Conservation (phyloP, 2,888 invertebrate species). For the Sinohyriopsis cumingii region DNA sequence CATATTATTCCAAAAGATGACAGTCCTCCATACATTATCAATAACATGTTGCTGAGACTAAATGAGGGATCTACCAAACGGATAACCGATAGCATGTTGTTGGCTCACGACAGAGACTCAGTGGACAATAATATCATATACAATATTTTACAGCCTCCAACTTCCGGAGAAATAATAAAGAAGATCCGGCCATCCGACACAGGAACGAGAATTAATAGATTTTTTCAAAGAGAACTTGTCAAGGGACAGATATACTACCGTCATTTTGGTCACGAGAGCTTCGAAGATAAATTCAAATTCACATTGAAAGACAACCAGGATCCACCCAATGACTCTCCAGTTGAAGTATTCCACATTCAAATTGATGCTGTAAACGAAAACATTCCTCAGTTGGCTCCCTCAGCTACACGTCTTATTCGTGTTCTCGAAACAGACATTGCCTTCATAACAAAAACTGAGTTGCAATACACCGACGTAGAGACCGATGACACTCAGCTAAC, state of each 20-base stretch:
- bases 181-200: conserved; percentile 56
- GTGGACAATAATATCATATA: conserved; percentile 65
- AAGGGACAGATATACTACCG: conserved; percentile 70
- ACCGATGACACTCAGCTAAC: conserved; percentile 59
- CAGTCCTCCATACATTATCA: conserved; percentile 66
- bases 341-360: conserved; percentile 60
- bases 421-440: conserved; percentile 66
- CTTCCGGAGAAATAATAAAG: conserved; percentile 64
- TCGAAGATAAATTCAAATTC: conserved; percentile 65
- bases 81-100: conserved; percentile 57
- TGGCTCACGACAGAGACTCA: conserved; percentile 68
- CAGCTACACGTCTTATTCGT: conserved; percentile 58
- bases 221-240: conserved; percentile 66
- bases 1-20: conserved; percentile 70
- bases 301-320: conserved; percentile 65
- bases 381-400: conserved; percentile 66
- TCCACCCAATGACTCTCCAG: conserved; percentile 67
- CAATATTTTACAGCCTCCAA: conserved; percentile 61
- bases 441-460: conserved; percentile 61
- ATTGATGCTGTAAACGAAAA: conserved; percentile 66
- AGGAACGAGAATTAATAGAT: conserved; percentile 62
- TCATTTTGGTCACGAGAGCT: conserved; percentile 64
- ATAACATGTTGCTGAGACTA: conserved; percentile 66
- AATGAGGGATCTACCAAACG: conserved; percentile 65
- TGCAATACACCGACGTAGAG: conserved; percentile 68